phyloP scores from a whole-genome alignment of 2,797 vertebrate species.

The Pipistrellus pipistrellus region DNA sequence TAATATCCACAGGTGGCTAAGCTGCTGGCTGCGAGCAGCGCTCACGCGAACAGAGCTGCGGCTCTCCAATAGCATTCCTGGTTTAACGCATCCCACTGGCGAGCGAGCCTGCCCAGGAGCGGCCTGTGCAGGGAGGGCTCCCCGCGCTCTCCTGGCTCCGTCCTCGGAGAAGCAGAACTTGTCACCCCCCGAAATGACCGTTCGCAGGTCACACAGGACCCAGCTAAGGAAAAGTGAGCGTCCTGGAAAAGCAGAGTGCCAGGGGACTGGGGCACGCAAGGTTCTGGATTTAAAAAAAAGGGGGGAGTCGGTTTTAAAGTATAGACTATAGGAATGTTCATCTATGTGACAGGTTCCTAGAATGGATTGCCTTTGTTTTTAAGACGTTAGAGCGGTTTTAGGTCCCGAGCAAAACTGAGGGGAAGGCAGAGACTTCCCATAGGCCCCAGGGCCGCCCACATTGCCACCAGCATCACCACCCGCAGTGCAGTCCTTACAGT shows the following conservation, averaged over 20 bases:
- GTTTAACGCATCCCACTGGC: background rate
- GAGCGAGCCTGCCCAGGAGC: background rate
- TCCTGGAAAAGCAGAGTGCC: background rate
- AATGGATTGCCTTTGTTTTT: background rate
- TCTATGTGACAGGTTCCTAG: background rate
- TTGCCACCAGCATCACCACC: background rate
- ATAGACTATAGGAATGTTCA: background rate
- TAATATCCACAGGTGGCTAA: background rate
- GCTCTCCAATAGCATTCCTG: background rate
- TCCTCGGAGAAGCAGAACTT: background rate
- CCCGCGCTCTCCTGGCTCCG: no score
- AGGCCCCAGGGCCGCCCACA: background rate
- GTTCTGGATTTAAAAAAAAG: background rate
- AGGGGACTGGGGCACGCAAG: background rate
- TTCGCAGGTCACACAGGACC: background rate
- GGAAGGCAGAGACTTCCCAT: background rate
- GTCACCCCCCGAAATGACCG: background rate
- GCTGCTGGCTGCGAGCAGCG: background rate
- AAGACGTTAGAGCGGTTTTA: background rate
- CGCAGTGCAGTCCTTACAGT: no score
- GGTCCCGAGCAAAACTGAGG: background rate
- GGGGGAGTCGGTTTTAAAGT: background rate
- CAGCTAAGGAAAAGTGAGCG: background rate
- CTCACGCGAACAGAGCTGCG: background rate
- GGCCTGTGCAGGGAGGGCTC: background rate